Conservation (phyloP, 2,113 vertebrate species). For the Astatotilapia flaviijosephi region DNA sequence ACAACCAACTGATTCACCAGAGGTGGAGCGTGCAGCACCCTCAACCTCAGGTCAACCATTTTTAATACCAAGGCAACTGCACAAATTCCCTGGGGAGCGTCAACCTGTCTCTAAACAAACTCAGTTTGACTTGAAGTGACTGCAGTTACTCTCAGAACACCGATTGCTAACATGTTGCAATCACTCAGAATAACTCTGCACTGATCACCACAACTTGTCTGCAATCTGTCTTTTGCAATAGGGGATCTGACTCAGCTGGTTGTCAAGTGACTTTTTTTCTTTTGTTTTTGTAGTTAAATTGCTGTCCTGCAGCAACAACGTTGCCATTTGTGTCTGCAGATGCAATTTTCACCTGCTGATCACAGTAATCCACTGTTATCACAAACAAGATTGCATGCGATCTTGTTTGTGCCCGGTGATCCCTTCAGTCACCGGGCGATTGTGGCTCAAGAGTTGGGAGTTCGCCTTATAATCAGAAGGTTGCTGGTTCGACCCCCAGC, state of each 20-base stretch:
- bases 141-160: not conserved
- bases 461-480: not conserved
- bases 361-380: not conserved
- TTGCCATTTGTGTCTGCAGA: not conserved
- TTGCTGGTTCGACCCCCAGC: rapidly evolving
- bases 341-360: not conserved
- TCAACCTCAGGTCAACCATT: rapidly evolving
- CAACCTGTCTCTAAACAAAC: not conserved
- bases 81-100: rapidly evolving
- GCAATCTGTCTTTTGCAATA: not conserved
- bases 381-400: not conserved
- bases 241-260: not conserved
- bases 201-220: not conserved
- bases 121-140: not conserved
- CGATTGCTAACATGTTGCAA: not conserved
- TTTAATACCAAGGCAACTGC: not conserved
- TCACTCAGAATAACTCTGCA: not conserved
- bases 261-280: not conserved
- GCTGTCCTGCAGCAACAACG: not conserved
- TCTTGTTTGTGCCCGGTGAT: not conserved
- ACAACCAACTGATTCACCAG: not conserved
- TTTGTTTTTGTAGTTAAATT: not conserved
- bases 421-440: not conserved
- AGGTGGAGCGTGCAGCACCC: not conserved
- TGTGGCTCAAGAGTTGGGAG: not conserved